Percentiles rank a stretch among this genome's conserved stretches.
These are phyloP conservation scores for Xiphophorus couchianus DNA, from an alignment of 2,113 vertebrate genomes.

Conservation along the genomic window DNA sequence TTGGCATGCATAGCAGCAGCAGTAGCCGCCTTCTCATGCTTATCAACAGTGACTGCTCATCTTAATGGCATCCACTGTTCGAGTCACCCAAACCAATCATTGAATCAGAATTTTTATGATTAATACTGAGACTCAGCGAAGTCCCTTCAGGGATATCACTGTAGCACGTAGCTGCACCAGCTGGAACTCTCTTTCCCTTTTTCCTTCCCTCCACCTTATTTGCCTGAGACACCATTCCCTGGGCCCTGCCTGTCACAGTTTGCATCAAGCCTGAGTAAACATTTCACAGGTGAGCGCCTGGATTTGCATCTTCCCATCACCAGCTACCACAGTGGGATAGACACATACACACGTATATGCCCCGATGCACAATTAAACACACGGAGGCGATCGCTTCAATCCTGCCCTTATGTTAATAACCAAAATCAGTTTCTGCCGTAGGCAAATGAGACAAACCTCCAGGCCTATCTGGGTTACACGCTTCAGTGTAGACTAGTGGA, in stretches of 20 bases:
- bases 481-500: constrained; percentile 84
- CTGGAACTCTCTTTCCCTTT: neutral
- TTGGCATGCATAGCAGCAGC: constrained; percentile 2
- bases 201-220: constrained; percentile 63
- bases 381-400: constrained; percentile 50
- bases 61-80: constrained; percentile 1
- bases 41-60: constrained; percentile 23
- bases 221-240: constrained; percentile 77
- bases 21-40: constrained; percentile 12
- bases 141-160: neutral
- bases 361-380: constrained; percentile 42
- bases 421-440: constrained; percentile 78
- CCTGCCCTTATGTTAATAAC: constrained; percentile 70
- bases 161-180: neutral
- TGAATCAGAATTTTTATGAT: constrained; percentile 2
- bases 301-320: constrained; percentile 79
- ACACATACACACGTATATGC: constrained; percentile 39
- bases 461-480: constrained; percentile 78
- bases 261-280: constrained; percentile 80
- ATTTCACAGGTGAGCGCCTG: constrained; percentile 81
- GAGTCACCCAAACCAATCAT: constrained; percentile 40
- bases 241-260: constrained; percentile 76
- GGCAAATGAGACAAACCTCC: constrained; percentile 80
- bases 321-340: constrained; percentile 62
- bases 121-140: neutral